Conservation (phyloP, 2,888 invertebrate species). For the Mesopsocus fuscifrons region DNA sequence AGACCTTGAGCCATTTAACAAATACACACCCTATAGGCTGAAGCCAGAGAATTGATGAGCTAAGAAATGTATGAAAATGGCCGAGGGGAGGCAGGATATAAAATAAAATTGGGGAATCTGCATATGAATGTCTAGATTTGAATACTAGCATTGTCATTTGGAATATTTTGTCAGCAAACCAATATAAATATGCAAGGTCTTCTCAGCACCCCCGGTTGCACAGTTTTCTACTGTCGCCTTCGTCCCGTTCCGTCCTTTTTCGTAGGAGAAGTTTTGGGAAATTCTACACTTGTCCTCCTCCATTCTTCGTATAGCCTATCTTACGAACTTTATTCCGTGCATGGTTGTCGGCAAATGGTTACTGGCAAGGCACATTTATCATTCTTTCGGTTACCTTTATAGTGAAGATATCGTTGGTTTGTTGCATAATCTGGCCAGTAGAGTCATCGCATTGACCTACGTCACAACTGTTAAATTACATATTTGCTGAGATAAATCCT, state of each 20-base stretch:
- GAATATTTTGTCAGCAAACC: constrained; percentile 10
- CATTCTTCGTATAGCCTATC: not conserved
- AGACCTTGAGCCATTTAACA: too few relatives aligned
- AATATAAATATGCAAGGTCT: constrained; percentile 9
- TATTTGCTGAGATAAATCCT: too few relatives aligned
- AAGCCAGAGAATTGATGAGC: constrained; percentile 7
- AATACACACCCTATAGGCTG: too few relatives aligned
- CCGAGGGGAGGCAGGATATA: constrained; percentile 1
- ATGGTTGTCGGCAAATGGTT: too few relatives aligned
- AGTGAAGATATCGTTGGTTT: too few relatives aligned
- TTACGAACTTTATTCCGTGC: too few relatives aligned
- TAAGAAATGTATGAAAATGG: constrained; percentile 6
- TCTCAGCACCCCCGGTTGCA: constrained; percentile 3
- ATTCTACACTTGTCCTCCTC: not conserved
- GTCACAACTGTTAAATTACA: too few relatives aligned
- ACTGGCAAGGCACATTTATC: too few relatives aligned
- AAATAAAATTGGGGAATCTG: constrained; percentile 9
- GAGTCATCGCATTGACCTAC: too few relatives aligned
- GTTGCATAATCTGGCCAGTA: too few relatives aligned
- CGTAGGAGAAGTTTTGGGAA: not conserved
- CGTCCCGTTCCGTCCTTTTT: not conserved
- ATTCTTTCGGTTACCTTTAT: too few relatives aligned
- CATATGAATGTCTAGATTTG: constrained; percentile 7
- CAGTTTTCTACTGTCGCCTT: not conserved
- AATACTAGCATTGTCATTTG: constrained; percentile 8